A percentile compares a stretch with the other conserved stretches of the same genome.
Conservation (phyloP, 2,797 vertebrate species). For the Typhlichthys eigenmanni region DNA sequence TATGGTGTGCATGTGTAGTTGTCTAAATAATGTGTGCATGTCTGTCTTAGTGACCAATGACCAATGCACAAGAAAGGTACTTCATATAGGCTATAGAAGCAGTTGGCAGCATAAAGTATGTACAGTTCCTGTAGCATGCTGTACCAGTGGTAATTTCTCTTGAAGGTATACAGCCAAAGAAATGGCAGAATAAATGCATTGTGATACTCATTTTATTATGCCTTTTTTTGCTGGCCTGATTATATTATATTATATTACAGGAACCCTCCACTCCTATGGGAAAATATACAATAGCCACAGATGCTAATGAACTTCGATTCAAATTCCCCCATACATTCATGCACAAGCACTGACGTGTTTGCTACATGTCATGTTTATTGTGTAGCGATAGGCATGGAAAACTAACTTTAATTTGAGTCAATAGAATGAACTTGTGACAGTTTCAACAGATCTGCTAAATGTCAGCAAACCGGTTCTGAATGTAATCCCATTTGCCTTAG, state of each 20-base stretch:
- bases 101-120: conserved; percentile 46
- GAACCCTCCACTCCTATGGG: conserved; percentile 28
- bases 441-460: conserved; percentile 82
- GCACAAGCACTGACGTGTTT: conserved; percentile 62
- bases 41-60: conserved; percentile 12
- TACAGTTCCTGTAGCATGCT: conserved; percentile 22
- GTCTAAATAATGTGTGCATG: not conserved
- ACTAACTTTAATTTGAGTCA: conserved; percentile 78
- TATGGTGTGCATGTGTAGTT: conserved; percentile 9
- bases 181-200: conserved; percentile 7
- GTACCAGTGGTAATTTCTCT: conserved; percentile 5
- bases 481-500: conserved; percentile 82
- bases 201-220: not conserved
- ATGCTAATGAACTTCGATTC: conserved; percentile 59
- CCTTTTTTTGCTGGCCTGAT: conserved; percentile 9
- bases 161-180: conserved; percentile 1
- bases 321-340: conserved; percentile 64
- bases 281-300: conserved; percentile 15
- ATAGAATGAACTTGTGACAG: conserved; percentile 75
- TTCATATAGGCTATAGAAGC: conserved; percentile 27
- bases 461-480: conserved; percentile 84
- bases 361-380: conserved; percentile 69
- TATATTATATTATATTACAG: conserved; percentile 6
- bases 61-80: not conserved
- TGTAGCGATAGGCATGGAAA: conserved; percentile 70